Evolutionary conservation across 2,797 vertebrate species (phyloP).

Genomic region (Acrocephalus scirpaceus): DNA sequence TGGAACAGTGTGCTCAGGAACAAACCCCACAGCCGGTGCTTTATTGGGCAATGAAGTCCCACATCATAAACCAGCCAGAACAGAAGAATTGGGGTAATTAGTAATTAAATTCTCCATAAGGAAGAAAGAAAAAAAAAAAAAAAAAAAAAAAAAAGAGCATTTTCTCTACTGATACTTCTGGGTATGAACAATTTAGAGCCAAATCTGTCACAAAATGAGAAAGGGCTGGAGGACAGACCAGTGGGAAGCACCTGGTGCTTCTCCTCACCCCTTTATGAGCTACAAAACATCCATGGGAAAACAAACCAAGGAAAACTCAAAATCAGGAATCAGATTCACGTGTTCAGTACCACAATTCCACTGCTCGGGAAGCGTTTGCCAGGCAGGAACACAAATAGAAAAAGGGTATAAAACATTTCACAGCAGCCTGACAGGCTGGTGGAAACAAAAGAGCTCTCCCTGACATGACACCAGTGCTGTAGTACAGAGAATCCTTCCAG

Average conservation of each 20-base stretch:
- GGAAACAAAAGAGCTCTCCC: neutral
- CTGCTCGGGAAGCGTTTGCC: neutral
- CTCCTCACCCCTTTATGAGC: neutral
- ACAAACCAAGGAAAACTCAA: neutral
- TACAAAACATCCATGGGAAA: neutral
- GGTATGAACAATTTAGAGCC: neutral
- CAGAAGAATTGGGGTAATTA: neutral
- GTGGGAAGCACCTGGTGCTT: neutral
- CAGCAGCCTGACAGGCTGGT: neutral
- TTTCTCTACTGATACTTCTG: neutral
- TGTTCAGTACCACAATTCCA: neutral
- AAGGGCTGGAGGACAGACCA: neutral
- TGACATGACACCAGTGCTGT: neutral
- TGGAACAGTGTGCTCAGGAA: neutral
- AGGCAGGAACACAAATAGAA: neutral
- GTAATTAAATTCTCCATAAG: neutral
- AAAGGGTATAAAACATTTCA: neutral
- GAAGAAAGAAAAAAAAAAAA: neutral
- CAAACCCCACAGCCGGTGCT: neutral
- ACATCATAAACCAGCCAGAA: neutral
- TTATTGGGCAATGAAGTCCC: neutral
- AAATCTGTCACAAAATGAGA: neutral
- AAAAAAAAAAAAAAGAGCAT: too few species aligned
- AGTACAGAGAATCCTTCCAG: neutral
- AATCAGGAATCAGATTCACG: rapidly evolving